Conservation (phyloP, 2,888 invertebrate genomes). For the Linnaemya vulpina region DNA sequence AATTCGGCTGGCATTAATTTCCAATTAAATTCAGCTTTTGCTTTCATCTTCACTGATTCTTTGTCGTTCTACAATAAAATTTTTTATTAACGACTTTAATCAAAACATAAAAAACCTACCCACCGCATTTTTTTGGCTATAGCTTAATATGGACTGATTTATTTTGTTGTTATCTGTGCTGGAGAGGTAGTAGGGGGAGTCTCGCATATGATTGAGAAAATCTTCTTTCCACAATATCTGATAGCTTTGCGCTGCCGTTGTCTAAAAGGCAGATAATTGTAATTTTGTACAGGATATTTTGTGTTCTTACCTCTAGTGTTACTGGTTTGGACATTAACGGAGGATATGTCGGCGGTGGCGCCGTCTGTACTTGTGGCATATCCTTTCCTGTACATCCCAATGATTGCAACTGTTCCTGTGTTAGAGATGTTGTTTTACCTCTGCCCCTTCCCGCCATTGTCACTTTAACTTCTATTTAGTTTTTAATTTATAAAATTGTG, state of each 20-base stretch:
- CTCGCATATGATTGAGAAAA: slow-evolving; percentile 88
- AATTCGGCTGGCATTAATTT: slow-evolving; percentile 86
- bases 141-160: slow-evolving; percentile 72
- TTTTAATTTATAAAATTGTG: neutral
- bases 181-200: slow-evolving; percentile 84
- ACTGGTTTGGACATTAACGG: slow-evolving; percentile 85
- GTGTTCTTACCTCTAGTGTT: slow-evolving; percentile 81
- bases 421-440: slow-evolving; percentile 80
- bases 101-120: neutral
- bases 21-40: slow-evolving; percentile 83
- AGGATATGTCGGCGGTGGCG: slow-evolving; percentile 86
- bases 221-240: slow-evolving; percentile 89
- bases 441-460: slow-evolving; percentile 81
- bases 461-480: neutral
- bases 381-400: slow-evolving; percentile 83
- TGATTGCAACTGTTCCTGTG: slow-evolving; percentile 82
- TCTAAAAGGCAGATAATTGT: slow-evolving; percentile 72
- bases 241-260: slow-evolving; percentile 86
- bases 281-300: neutral
- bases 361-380: slow-evolving; percentile 84
- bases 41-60: slow-evolving; percentile 77
- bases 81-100: too few species aligned
- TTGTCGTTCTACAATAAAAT: slow-evolving; percentile 77
- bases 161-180: slow-evolving; percentile 72
- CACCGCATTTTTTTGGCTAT: slow-evolving; percentile 77